phyloP scores from a whole-genome alignment of 2,113 vertebrate genomes.

The Mormoops blainvillei region DNA sequence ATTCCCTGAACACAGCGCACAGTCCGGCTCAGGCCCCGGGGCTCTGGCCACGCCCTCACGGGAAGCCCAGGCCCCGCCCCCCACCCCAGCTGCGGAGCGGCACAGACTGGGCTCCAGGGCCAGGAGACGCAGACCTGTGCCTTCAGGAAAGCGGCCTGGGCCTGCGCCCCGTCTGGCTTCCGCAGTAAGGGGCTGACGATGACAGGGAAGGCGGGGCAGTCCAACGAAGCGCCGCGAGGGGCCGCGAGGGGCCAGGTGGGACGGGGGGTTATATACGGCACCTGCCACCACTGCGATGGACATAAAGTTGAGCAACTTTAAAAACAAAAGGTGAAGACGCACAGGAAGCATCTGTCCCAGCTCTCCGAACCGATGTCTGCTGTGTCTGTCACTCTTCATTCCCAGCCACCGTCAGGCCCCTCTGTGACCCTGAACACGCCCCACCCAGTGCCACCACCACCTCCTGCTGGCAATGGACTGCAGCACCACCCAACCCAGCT shows the following conservation, averaged over 20 bases:
- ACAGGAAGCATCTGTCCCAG: rapidly evolving
- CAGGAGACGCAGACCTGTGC: not conserved
- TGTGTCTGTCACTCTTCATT: not conserved
- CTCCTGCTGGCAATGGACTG: not conserved
- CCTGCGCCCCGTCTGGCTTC: not conserved
- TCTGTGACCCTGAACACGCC: not conserved
- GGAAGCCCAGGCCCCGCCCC: not conserved
- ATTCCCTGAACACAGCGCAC: not conserved
- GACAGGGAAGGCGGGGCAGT: rapidly evolving
- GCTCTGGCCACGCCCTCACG: not conserved
- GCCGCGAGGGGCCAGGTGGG: not conserved
- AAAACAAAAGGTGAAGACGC: rapidly evolving
- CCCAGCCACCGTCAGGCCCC: rapidly evolving
- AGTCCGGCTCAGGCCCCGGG: not conserved
- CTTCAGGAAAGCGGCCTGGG: not conserved
- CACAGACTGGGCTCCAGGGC: not conserved
- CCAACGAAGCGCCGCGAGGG: not conserved
- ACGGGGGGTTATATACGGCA: not conserved
- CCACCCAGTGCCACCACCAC: not conserved
- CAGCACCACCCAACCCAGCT: not conserved
- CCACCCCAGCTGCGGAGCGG: not conserved
- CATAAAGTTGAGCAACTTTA: not conserved
- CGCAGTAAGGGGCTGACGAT: not conserved
- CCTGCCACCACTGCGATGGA: too few relatives aligned
- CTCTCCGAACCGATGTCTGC: rapidly evolving